A percentile compares a stretch with the other conserved stretches of the same genome.
These are phyloP conservation scores for Cydia strobilella DNA, from an alignment of 1,140 invertebrate species.

Conservation along the genomic window DNA sequence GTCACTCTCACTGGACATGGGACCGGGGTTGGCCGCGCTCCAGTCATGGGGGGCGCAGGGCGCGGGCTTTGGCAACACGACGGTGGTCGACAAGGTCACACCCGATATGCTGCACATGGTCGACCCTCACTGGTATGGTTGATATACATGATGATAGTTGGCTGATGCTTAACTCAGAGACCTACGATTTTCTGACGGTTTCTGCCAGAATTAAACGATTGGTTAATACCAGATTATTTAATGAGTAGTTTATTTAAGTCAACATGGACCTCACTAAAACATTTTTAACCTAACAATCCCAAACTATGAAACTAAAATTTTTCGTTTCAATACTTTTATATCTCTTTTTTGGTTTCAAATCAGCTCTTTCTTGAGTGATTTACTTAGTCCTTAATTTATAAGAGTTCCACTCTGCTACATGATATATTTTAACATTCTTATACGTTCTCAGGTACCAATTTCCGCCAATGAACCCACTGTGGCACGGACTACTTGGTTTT, in stretches of 20 bases:
- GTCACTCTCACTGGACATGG: conserved; percentile 66
- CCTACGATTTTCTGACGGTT: no score
- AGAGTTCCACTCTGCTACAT: not conserved
- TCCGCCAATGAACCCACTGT: conserved; percentile 84
- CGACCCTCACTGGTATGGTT: conserved; percentile 81
- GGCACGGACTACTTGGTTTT: conserved; percentile 84
- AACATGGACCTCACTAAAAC: not conserved
- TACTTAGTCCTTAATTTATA: not conserved
- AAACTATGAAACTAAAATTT: not conserved
- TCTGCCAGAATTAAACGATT: not conserved
- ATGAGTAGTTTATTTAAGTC: not conserved
- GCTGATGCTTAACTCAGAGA: no score
- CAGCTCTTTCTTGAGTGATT: not conserved
- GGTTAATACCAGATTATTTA: not conserved
- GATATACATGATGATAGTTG: not conserved
- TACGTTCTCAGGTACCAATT: conserved; percentile 80
- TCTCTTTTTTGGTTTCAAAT: not conserved
- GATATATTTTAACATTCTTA: not conserved
- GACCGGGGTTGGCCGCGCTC: conserved; percentile 69
- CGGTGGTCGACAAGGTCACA: conserved; percentile 80
- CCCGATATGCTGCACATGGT: conserved; percentile 83
- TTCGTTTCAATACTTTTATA: not conserved
- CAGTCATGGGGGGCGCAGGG: conserved; percentile 74
- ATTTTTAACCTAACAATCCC: not conserved
- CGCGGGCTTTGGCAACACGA: conserved; percentile 74